Evolutionary conservation across 2,113 vertebrate species (phyloP).

Genomic region (Oxyura jamaicensis): DNA sequence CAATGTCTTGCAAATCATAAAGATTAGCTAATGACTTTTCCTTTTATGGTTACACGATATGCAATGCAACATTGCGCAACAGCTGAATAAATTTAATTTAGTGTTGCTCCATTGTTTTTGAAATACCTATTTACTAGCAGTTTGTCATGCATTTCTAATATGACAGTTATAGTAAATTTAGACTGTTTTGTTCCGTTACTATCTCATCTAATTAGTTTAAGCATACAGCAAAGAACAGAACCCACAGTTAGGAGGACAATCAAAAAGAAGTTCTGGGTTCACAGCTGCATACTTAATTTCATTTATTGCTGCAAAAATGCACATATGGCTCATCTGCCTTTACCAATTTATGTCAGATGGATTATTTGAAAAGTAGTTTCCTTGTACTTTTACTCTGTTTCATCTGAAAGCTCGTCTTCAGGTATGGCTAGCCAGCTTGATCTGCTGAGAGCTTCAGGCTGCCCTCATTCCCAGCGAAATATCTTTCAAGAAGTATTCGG

Average conservation of each 20-base stretch:
- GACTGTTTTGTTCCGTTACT: neutral
- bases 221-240: neutral
- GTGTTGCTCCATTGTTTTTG: neutral
- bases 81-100: neutral
- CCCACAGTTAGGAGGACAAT: neutral
- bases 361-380: neutral
- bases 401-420: neutral
- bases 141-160: conserved; percentile 3
- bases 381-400: neutral
- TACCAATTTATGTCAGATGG: neutral
- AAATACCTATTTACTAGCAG: neutral
- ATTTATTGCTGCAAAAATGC: neutral
- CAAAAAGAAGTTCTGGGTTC: neutral
- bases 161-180: neutral
- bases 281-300: neutral
- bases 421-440: neutral
- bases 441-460: neutral
- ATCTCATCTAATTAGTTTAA: conserved; percentile 13
- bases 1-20: neutral
- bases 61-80: neutral
- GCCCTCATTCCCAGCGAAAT: neutral
- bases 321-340: neutral
- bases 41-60: neutral
- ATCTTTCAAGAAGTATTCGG: neutral
- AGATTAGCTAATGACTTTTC: neutral